A percentile compares a stretch with the other conserved stretches of the same genome.
These are phyloP conservation scores for Rhea americana DNA, from an alignment of 2,113 vertebrate species.

Conservation along the genomic window DNA sequence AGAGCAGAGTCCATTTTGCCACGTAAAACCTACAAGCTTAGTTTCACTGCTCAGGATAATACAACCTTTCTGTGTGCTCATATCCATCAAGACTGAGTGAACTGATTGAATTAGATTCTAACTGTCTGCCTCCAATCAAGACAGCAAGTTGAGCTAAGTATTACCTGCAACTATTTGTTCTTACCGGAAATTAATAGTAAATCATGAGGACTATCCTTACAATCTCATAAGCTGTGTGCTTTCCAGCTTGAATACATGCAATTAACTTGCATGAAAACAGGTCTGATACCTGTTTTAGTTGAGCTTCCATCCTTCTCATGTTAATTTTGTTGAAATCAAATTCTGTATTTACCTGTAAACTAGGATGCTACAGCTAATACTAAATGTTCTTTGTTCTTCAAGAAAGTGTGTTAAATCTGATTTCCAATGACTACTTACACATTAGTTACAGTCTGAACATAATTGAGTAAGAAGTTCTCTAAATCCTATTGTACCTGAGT, in stretches of 20 bases:
- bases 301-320: constrained; percentile 25
- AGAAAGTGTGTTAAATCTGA: background rate
- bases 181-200: background rate
- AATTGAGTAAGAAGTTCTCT: background rate
- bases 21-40: background rate
- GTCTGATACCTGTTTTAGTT: constrained; percentile 31
- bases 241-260: background rate
- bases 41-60: background rate
- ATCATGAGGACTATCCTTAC: background rate
- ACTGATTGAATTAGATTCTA: background rate
- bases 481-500: constrained; percentile 54
- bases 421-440: background rate
- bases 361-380: background rate
- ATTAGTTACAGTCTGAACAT: background rate
- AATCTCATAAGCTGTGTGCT: background rate
- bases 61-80: background rate
- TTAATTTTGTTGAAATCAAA: constrained; percentile 19
- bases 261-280: background rate
- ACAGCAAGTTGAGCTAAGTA: background rate
- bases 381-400: background rate
- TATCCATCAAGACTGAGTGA: background rate
- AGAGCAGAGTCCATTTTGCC: background rate
- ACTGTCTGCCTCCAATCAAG: background rate
- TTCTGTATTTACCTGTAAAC: constrained; percentile 48
- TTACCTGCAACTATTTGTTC: background rate